phyloP scores from a whole-genome alignment of 2,113 vertebrate genomes.

The Muntiacus muntjak region DNA sequence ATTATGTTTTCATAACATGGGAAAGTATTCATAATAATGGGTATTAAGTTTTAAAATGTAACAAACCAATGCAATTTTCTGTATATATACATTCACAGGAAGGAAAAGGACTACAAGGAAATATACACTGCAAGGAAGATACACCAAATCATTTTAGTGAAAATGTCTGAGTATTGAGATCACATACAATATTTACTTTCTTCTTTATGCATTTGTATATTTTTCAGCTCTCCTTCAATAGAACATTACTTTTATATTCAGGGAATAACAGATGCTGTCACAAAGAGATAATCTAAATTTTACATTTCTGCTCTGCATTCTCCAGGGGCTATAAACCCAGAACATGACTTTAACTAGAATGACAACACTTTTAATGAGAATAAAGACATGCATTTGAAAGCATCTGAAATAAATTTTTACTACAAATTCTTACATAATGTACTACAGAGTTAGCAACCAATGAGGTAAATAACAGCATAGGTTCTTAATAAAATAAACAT shows the following conservation, averaged over 20 bases:
- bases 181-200: conserved; percentile 1
- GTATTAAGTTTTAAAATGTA: conserved; percentile 24
- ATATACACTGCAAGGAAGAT: conserved; percentile 1
- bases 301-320: conserved; percentile 36
- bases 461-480: neutral
- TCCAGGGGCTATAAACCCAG: neutral
- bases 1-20: neutral
- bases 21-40: neutral
- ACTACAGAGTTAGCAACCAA: neutral
- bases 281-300: conserved; percentile 33
- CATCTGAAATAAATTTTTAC: conserved; percentile 18
- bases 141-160: neutral
- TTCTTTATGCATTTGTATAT: neutral
- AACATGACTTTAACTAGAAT: conserved; percentile 40
- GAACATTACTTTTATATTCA: conserved; percentile 30
- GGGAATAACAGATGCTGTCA: conserved; percentile 1
- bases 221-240: conserved; percentile 35
- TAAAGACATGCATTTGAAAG: conserved; percentile 5
- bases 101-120: conserved; percentile 9
- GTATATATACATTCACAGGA: neutral
- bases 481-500: conserved; percentile 9
- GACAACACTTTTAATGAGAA: conserved; percentile 30
- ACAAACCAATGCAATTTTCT: conserved; percentile 13
- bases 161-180: neutral
- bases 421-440: conserved; percentile 1